These are phyloP conservation scores for Odobenus rosmarus DNA, from an alignment of 2,113 vertebrate genomes.

Conservation along the genomic window DNA sequence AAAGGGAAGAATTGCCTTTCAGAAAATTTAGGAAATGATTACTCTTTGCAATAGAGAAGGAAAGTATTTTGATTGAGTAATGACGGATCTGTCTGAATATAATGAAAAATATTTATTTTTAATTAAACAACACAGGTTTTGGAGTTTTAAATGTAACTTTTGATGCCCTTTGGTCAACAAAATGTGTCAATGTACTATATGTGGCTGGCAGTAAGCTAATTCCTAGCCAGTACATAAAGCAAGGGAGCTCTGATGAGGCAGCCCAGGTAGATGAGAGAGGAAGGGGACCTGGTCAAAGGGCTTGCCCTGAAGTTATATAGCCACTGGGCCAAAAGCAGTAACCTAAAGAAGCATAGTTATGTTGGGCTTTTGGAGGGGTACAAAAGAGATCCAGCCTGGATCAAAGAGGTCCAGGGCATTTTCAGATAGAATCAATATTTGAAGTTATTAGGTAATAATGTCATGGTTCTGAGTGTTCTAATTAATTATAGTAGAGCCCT, in stretches of 20 bases:
- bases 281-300: background rate
- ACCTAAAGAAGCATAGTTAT: background rate
- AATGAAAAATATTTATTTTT: constrained; percentile 37
- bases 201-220: background rate
- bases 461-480: background rate
- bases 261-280: background rate
- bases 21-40: constrained; percentile 81
- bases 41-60: constrained; percentile 75
- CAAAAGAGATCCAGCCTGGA: background rate
- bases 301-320: background rate
- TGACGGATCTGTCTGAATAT: constrained; percentile 48
- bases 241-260: background rate
- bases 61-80: constrained; percentile 80
- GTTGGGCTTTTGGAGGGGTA: background rate
- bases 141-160: constrained; percentile 31
- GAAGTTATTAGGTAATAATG: background rate
- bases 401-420: background rate
- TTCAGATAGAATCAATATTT: background rate
- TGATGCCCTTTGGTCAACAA: background rate
- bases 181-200: background rate
- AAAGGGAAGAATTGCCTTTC: constrained; percentile 75
- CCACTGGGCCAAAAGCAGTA: background rate
- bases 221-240: background rate
- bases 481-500: background rate
- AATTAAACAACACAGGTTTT: constrained; percentile 6